Percentiles rank a stretch among this genome's conserved stretches.
phyloP scores from a whole-genome alignment of 2,113 vertebrate genomes.

The Clinocottus analis region DNA sequence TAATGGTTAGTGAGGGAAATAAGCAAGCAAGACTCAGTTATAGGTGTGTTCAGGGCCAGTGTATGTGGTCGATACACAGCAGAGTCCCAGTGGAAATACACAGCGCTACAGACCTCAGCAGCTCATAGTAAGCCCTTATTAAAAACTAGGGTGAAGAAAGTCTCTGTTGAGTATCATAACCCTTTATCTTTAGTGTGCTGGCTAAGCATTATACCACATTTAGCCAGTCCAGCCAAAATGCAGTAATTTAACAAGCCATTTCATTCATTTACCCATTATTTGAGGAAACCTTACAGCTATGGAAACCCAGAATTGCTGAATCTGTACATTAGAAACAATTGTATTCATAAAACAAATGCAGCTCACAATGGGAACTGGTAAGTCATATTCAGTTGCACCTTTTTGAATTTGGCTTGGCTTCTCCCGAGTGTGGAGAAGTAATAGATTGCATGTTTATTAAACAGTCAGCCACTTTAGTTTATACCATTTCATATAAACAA shows the following conservation, averaged over 20 bases:
- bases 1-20: slow-evolving; percentile 49
- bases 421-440: slow-evolving; percentile 9
- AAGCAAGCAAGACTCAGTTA: slow-evolving; percentile 35
- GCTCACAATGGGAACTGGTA: slow-evolving; percentile 49
- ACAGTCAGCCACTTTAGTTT: slow-evolving; percentile 14
- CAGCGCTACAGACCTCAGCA: slow-evolving; percentile 61
- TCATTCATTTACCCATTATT: slow-evolving; percentile 64
- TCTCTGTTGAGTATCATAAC: slow-evolving; percentile 63
- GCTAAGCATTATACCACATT: slow-evolving; percentile 53
- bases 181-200: slow-evolving; percentile 60
- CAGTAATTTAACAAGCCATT: slow-evolving; percentile 49
- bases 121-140: slow-evolving; percentile 68
- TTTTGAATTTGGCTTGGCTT: slow-evolving; percentile 25
- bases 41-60: slow-evolving; percentile 44
- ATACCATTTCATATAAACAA: slow-evolving; percentile 5
- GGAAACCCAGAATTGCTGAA: slow-evolving; percentile 59
- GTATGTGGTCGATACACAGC: slow-evolving; percentile 59
- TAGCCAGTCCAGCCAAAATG: slow-evolving; percentile 51
- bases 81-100: slow-evolving; percentile 66
- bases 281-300: slow-evolving; percentile 52
- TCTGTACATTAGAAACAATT: slow-evolving; percentile 51
- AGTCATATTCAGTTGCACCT: slow-evolving; percentile 45
- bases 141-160: slow-evolving; percentile 60
- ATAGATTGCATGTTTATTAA: slow-evolving; percentile 10
- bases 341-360: slow-evolving; percentile 46